Percentiles rank a stretch among this genome's conserved stretches.
These are phyloP conservation scores for Hippocampus guttulatus DNA, from an alignment of 2,113 vertebrate genomes.

Conservation along the genomic window DNA sequence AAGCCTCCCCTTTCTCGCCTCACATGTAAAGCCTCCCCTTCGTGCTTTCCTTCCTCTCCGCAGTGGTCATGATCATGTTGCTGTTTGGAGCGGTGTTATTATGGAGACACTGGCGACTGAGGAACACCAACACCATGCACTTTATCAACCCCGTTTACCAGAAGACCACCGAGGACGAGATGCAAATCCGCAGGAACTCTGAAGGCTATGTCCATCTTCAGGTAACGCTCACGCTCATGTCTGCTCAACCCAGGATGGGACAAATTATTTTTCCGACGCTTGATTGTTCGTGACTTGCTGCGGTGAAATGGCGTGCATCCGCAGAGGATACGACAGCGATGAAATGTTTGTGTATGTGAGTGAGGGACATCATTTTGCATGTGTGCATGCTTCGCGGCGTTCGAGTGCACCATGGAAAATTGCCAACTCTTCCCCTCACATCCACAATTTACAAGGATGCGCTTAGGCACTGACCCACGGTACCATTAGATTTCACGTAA, in stretches of 20 bases:
- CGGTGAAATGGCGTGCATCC: neutral
- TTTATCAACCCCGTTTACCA: conserved; percentile 90
- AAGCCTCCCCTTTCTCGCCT: neutral
- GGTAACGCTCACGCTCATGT: conserved; percentile 59
- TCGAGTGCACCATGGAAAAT: too few species aligned
- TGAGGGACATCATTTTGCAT: too few species aligned
- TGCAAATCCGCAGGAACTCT: conserved; percentile 80
- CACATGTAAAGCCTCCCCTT: neutral
- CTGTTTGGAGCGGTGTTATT: conserved; percentile 67
- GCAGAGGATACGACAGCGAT: too few species aligned
- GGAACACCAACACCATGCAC: conserved; percentile 85
- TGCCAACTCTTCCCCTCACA: too few species aligned
- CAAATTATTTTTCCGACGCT: neutral
- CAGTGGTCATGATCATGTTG: conserved; percentile 70
- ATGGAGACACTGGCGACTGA: conserved; percentile 82
- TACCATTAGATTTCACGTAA: too few species aligned
- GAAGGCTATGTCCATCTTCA: conserved; percentile 81
- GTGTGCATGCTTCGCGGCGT: too few species aligned
- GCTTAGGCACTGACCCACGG: too few species aligned
- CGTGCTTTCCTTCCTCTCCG: neutral
- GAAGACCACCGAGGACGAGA: conserved; percentile 83
- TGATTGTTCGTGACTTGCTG: neutral
- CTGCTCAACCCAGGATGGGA: neutral
- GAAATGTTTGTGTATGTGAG: too few species aligned
- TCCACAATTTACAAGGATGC: too few species aligned